These are phyloP conservation scores for Chitala chitala DNA, from an alignment of 2,113 vertebrate species.

Conservation along the genomic window DNA sequence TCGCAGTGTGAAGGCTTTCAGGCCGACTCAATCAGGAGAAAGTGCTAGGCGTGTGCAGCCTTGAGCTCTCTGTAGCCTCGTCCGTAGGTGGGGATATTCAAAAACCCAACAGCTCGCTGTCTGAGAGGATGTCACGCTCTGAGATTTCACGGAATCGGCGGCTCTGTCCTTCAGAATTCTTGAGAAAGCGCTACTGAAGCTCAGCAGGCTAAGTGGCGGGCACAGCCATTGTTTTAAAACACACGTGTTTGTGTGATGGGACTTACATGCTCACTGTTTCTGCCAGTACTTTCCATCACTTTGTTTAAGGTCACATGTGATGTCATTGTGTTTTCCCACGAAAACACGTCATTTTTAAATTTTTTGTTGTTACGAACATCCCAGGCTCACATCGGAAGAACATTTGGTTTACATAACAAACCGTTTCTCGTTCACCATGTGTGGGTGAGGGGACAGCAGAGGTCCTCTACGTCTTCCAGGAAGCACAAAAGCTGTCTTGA, in stretches of 20 bases:
- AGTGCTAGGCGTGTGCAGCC: not conserved
- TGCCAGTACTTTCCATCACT: conserved; percentile 31
- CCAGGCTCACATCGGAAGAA: conserved; percentile 27
- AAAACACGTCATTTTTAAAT: not conserved
- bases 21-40: too few species aligned
- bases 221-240: conserved; percentile 1
- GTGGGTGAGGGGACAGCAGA: conserved; percentile 34
- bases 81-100: conserved; percentile 10
- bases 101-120: not conserved
- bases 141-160: not conserved
- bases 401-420: conserved; percentile 18
- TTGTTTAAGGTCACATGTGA: conserved; percentile 52
- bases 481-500: conserved; percentile 28
- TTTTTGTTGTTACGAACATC: conserved; percentile 28
- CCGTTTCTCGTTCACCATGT: conserved; percentile 27
- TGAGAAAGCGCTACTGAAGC: conserved; percentile 3
- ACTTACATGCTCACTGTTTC: conserved; percentile 14
- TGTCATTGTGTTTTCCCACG: conserved; percentile 47
- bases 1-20: too few species aligned
- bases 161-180: not conserved
- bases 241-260: not conserved
- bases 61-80: not conserved
- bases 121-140: conserved; percentile 5
- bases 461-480: conserved; percentile 29
- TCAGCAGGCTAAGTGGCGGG: not conserved